Evolutionary conservation across 2,888 invertebrate species (phyloP).

Genomic region (Oligia latruncula): DNA sequence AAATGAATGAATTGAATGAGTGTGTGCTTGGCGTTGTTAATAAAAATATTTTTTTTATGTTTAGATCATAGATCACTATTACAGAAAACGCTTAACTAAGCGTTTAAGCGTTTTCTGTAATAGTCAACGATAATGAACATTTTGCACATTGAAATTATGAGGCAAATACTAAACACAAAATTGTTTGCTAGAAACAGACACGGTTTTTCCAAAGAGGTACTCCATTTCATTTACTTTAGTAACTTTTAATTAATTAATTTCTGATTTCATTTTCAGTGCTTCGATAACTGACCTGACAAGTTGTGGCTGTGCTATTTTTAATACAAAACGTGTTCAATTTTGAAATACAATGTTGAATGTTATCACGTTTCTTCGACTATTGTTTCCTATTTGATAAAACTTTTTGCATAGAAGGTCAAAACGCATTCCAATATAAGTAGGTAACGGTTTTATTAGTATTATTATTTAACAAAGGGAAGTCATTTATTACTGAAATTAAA

Average conservation of each 20-base stretch:
- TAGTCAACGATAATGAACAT: neutral
- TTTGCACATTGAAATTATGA: neutral
- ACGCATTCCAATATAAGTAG: slow-evolving; percentile 29
- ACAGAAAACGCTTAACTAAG: too few species aligned
- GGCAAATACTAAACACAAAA: neutral
- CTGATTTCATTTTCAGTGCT: neutral
- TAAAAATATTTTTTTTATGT: neutral
- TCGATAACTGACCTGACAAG: neutral
- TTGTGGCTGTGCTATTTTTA: neutral
- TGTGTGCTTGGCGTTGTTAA: neutral
- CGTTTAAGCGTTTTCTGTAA: too few species aligned
- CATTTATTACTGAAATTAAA: neutral
- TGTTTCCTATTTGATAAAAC: slow-evolving; percentile 50
- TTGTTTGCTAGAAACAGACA: neutral
- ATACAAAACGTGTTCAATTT: slow-evolving; percentile 37
- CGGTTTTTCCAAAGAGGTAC: neutral
- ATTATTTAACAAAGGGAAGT: slow-evolving; percentile 8
- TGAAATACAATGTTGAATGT: slow-evolving; percentile 3
- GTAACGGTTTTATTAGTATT: slow-evolving; percentile 22
- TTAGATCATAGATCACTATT: neutral
- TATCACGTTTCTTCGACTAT: slow-evolving; percentile 25
- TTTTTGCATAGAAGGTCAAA: slow-evolving; percentile 47
- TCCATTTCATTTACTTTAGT: neutral
- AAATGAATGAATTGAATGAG: slow-evolving; percentile 9
- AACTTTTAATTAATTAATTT: neutral